Evolutionary conservation across 2,113 vertebrate species (phyloP).

Genomic region (Trematomus loennbergii): DNA sequence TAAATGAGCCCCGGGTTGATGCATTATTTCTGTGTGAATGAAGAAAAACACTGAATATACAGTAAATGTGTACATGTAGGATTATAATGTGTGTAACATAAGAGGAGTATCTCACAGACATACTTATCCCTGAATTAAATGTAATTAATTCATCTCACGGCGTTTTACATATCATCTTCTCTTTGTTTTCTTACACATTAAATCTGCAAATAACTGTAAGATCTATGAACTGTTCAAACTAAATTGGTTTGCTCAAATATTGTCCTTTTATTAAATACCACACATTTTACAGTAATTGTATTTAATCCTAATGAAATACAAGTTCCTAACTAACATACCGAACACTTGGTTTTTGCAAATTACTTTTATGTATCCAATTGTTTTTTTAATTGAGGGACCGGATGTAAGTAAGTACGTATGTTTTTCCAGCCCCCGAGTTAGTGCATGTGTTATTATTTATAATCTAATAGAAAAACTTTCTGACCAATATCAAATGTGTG

Average conservation of each 20-base stretch:
- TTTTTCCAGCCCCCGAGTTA: neutral
- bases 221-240: constrained; percentile 1
- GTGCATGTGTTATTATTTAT: neutral
- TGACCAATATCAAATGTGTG: neutral
- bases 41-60: constrained; percentile 20
- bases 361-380: neutral
- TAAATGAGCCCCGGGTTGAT: neutral
- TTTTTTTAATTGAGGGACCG: neutral
- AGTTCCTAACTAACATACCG: neutral
- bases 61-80: neutral
- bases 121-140: neutral
- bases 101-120: neutral
- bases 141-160: neutral
- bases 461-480: neutral
- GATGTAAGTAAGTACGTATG: neutral
- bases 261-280: neutral
- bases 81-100: constrained; percentile 10
- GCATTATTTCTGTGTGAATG: constrained; percentile 27
- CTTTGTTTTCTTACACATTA: neutral
- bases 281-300: constrained; percentile 16
- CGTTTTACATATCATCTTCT: neutral
- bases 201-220: constrained; percentile 7
- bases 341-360: neutral
- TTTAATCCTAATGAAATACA: constrained; percentile 15
- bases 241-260: neutral